phyloP scores from a whole-genome alignment of 1,140 invertebrate species.

The Gonioctena quinquepunctata region DNA sequence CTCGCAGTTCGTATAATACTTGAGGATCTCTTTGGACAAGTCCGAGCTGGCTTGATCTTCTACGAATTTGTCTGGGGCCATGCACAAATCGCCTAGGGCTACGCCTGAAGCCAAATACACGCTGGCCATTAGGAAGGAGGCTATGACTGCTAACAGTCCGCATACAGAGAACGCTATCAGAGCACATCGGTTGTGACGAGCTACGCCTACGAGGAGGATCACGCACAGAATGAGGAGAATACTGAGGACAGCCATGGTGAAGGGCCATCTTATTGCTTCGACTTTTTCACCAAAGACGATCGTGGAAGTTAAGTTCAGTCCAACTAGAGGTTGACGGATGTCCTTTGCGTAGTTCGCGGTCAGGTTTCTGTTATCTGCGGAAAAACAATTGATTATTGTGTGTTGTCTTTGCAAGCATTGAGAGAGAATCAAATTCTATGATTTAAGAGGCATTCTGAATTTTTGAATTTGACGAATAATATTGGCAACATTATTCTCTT shows the following conservation, averaged over 20 bases:
- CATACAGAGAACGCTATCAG: slow-evolving; percentile 84
- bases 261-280: slow-evolving; percentile 73
- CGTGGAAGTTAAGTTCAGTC: slow-evolving; percentile 67
- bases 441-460: too few relatives aligned
- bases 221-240: slow-evolving; percentile 79
- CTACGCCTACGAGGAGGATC: slow-evolving; percentile 80
- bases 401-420: too few relatives aligned
- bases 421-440: too few relatives aligned
- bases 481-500: too few relatives aligned
- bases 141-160: slow-evolving; percentile 85
- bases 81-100: slow-evolving; percentile 77
- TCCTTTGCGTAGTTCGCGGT: slow-evolving; percentile 73
- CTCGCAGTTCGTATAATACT: slow-evolving; percentile 84
- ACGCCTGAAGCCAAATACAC: slow-evolving; percentile 77
- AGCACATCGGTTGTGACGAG: slow-evolving; percentile 79
- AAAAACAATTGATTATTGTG: too few relatives aligned
- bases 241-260: slow-evolving; percentile 77
- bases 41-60: slow-evolving; percentile 54
- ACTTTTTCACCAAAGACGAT: slow-evolving; percentile 66
- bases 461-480: too few relatives aligned
- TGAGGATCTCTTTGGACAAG: slow-evolving; percentile 65
- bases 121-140: slow-evolving; percentile 85
- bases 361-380: slow-evolving; percentile 63
- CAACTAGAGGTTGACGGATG: slow-evolving; percentile 70
- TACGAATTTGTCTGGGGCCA: slow-evolving; percentile 66